phyloP scores from a whole-genome alignment of 2,888 invertebrate species.

The Syrista parreyssii region DNA sequence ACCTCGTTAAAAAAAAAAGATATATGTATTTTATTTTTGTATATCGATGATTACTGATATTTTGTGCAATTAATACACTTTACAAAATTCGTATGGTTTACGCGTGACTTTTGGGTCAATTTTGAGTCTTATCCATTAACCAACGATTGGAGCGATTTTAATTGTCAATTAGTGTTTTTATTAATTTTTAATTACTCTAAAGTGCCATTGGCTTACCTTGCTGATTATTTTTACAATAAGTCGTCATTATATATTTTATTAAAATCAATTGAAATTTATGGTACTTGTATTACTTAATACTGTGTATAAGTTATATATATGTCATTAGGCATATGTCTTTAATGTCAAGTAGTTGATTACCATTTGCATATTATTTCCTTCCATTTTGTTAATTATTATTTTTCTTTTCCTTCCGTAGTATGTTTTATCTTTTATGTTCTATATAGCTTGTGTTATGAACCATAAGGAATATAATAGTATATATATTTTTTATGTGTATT shows the following conservation, averaged over 20 bases:
- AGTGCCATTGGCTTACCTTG: neutral
- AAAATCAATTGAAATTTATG: neutral
- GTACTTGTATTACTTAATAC: neutral
- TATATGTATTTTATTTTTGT: neutral
- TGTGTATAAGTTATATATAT: neutral
- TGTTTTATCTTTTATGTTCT: neutral
- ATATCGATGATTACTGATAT: neutral
- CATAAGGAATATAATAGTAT: neutral
- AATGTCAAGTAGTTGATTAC: neutral
- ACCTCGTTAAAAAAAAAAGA: neutral
- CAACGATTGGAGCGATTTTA: neutral
- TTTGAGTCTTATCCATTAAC: neutral
- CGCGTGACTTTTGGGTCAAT: neutral
- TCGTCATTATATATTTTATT: neutral
- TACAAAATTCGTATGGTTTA: no score
- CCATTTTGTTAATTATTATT: neutral
- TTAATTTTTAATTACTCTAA: neutral
- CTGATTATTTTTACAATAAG: neutral
- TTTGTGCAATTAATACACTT: neutral
- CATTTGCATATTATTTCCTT: neutral
- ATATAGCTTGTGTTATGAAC: neutral
- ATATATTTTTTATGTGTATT: neutral
- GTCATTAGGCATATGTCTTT: neutral
- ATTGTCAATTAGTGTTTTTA: neutral
- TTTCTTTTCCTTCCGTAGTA: neutral